Conservation (phyloP, 2,888 invertebrate species). For the Cylindroiulus punctatus region DNA sequence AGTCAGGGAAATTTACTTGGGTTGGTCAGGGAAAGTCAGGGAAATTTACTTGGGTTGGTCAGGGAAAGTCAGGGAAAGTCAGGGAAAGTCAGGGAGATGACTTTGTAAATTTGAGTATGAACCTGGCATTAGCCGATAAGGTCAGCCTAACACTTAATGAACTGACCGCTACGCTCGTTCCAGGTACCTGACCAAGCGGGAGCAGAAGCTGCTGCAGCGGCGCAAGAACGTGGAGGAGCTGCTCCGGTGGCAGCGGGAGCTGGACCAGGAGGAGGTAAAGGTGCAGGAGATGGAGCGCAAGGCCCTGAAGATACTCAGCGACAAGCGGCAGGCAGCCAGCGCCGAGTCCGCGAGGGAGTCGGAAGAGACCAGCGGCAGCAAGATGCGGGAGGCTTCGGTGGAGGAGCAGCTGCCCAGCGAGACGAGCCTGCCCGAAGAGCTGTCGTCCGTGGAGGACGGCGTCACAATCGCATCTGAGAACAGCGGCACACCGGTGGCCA, state of each 20-base stretch:
- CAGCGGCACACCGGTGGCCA: too few species aligned
- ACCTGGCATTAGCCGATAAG: too few species aligned
- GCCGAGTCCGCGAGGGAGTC: not conserved
- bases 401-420: not conserved
- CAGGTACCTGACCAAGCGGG: constrained; percentile 65
- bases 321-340: not conserved
- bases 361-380: not conserved
- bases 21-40: not conserved
- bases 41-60: not conserved
- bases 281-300: constrained; percentile 64
- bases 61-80: not conserved
- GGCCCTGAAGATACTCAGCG: constrained; percentile 60
- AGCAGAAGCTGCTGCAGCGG: constrained; percentile 64
- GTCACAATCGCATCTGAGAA: not conserved
- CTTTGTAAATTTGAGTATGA: not conserved
- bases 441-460: not conserved
- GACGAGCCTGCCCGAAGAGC: not conserved
- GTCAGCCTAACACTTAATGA: too few species aligned
- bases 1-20: not conserved
- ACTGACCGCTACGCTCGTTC: not conserved
- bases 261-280: constrained; percentile 65
- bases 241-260: constrained; percentile 64
- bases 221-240: constrained; percentile 65
- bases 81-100: not conserved
- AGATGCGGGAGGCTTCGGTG: not conserved